Evolutionary conservation across 2,797 vertebrate genomes (phyloP).

Genomic region (Ataeniobius toweri): DNA sequence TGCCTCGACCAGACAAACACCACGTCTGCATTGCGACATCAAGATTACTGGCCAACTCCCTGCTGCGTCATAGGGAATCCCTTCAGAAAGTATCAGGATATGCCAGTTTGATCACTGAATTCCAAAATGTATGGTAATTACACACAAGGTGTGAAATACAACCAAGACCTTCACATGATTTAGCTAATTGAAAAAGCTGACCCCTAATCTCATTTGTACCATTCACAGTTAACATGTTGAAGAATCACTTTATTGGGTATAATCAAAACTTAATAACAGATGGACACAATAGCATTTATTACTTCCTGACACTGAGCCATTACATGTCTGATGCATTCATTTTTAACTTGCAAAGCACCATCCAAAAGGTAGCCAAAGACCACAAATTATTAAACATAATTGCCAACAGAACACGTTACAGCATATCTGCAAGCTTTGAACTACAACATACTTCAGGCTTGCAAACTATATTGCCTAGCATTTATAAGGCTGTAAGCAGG

Average conservation of each 20-base stretch:
- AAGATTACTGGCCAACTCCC: slow-evolving; percentile 40
- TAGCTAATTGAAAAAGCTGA: background rate
- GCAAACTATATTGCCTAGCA: slow-evolving; percentile 14
- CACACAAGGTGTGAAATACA: background rate
- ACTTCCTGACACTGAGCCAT: background rate
- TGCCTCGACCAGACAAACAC: slow-evolving; percentile 21
- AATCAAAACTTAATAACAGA: background rate
- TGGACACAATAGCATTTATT: background rate
- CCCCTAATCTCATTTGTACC: background rate
- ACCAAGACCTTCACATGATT: background rate
- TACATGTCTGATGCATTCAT: slow-evolving; percentile 5
- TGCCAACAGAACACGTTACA: background rate
- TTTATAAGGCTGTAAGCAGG: background rate
- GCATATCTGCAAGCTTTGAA: slow-evolving; percentile 29
- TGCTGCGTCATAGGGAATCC: slow-evolving; percentile 34
- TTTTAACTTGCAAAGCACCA: slow-evolving; percentile 8
- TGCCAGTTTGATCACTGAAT: background rate
- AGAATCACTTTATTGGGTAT: background rate
- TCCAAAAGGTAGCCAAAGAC: slow-evolving; percentile 1
- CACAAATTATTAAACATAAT: slow-evolving; percentile 22
- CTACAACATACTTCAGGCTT: slow-evolving; percentile 27
- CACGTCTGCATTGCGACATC: slow-evolving; percentile 71
- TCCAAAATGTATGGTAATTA: too few species aligned
- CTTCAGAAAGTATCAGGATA: background rate
- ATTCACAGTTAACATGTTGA: background rate